phyloP scores from a whole-genome alignment of 2,113 vertebrate genomes.

The Poecile atricapillus region DNA sequence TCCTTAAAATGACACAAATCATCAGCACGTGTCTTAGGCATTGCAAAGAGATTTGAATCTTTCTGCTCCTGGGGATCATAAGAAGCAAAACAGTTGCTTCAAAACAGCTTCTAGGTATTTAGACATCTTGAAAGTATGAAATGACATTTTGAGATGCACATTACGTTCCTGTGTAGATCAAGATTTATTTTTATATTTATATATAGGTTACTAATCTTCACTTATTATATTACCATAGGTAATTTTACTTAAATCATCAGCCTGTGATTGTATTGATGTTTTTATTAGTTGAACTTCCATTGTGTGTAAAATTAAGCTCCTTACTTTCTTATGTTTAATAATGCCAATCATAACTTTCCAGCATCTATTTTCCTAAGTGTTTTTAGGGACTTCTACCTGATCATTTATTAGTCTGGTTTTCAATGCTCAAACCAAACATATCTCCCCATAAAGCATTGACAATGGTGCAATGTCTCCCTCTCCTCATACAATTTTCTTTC shows the following conservation, averaged over 20 bases:
- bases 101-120: not conserved
- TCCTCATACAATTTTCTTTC: not conserved
- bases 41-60: not conserved
- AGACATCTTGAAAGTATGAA: not conserved
- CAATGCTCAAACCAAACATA: not conserved
- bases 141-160: not conserved
- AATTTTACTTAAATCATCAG: not conserved
- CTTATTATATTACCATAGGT: not conserved
- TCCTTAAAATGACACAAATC: not conserved
- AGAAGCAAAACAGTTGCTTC: not conserved
- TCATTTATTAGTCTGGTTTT: not conserved
- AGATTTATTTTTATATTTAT: not conserved
- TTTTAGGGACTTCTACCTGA: not conserved
- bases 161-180: not conserved
- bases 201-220: not conserved
- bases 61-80: not conserved
- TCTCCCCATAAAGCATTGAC: not conserved
- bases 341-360: not conserved
- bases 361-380: not conserved
- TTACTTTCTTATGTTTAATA: not conserved
- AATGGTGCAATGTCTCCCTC: not conserved
- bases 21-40: not conserved
- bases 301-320: not conserved
- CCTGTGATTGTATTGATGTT: not conserved
- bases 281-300: not conserved